Base-by-base conservation (phyloP, 35 echinoderm and acorn worm genomes). In the Eucidaris tribuloides region DNA sequence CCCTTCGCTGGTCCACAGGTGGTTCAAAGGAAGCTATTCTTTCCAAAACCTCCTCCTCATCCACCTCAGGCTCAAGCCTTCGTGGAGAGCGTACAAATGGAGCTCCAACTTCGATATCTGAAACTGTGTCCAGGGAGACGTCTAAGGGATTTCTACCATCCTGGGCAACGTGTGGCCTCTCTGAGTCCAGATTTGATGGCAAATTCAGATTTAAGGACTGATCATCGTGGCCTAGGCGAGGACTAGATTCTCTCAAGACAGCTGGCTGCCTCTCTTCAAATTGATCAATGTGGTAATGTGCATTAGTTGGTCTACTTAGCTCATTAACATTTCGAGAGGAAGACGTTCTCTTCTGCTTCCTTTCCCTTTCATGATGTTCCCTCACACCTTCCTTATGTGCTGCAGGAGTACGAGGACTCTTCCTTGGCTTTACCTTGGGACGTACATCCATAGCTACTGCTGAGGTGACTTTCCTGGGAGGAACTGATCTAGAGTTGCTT, bases 351-450 rank as follows among this genome's bases (percentile, higher is more conserved):
- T 76, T 33, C 32, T 15, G 2, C 28, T 60, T 70, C 56, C 86
- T 77, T 57, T 84, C 59, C 58, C 35, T 56, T 39, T 89, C 57
- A 42, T 94, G 91, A 49, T 94, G 82, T 19, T 87, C 31, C 58
- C 86, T 61, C 1, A 94, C 50, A 11, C 79, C 86, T 29, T 58
- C 57, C 7, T 57, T 43, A 59, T 90, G 92, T 32, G 82, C 63
- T 31, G 89, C 92, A 25, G 81, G 86, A 22, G 92, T 89, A 42
- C 79, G 72, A 42, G 87, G 87, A 27, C 71, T 80, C 31, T 64
- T 86, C 41, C 41, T 74, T 24, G 78, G 46, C 25, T 28, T 59
- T 80, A n/a, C n/a, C n/a, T n/a, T n/a, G n/a, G n/a, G n/a, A n/a
- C n/a, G n/a, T n/a, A n/a, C n/a, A n/a, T n/a, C n/a, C n/a, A n/a